Conservation (phyloP, 2,797 vertebrate species). For the Enteromius mattozi region DNA sequence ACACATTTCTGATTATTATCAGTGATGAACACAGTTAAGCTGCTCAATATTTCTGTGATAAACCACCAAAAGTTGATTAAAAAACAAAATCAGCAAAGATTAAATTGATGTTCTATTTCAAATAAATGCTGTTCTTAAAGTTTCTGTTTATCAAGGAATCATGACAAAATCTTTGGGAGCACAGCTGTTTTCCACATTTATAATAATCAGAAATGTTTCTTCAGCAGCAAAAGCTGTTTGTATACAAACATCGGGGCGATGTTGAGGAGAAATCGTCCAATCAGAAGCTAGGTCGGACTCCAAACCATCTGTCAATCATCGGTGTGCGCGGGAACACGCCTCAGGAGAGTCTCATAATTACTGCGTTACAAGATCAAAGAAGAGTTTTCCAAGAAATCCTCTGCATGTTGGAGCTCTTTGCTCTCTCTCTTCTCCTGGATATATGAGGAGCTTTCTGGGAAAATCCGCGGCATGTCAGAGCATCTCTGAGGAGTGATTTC, state of each 20-base stretch:
- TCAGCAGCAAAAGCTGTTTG: too few species aligned
- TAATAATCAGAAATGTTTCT: too few species aligned
- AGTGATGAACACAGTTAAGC: background rate
- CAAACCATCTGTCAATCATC: background rate
- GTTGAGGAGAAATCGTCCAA: background rate
- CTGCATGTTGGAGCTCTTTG: constrained; percentile 9
- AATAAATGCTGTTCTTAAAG: too few species aligned
- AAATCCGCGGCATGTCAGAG: background rate
- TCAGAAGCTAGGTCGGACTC: background rate
- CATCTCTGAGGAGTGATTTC: background rate
- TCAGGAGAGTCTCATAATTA: background rate
- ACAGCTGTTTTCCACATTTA: too few species aligned
- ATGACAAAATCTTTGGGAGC: background rate
- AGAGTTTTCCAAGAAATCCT: constrained; percentile 7
- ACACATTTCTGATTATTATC: background rate
- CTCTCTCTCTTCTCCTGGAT: too few species aligned
- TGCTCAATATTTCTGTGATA: background rate
- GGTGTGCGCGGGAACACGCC: background rate
- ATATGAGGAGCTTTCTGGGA: background rate
- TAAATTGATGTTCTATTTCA: background rate
- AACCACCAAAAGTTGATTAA: background rate
- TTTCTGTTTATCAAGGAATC: background rate
- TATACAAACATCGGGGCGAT: background rate
- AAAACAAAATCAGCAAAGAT: too few species aligned
- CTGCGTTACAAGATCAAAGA: background rate